Evolutionary conservation across 2,888 invertebrate genomes (phyloP).

Genomic region (Pseudococcus viburni): DNA sequence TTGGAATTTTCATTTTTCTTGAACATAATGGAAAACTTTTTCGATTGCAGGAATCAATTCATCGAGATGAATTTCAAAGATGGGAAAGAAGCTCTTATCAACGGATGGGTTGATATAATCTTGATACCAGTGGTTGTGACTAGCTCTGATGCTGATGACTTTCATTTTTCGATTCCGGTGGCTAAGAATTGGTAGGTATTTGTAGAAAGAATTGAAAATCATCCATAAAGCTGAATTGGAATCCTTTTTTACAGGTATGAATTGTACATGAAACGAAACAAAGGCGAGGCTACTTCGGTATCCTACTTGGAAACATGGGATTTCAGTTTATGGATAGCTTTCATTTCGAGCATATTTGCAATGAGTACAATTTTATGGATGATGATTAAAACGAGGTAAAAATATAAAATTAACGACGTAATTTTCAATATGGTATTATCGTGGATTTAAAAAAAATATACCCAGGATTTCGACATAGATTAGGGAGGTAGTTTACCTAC

Average conservation of each 20-base stretch:
- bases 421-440: no score
- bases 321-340: slow-evolving; percentile 67
- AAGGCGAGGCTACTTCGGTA: slow-evolving; percentile 67
- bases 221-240: neutral
- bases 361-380: slow-evolving; percentile 66
- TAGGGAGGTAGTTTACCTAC: no score
- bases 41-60: slow-evolving; percentile 65
- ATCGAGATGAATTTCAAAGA: slow-evolving; percentile 57
- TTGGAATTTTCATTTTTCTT: neutral
- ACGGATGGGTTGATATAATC: slow-evolving; percentile 66
- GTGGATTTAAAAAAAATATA: no score
- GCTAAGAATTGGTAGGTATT: slow-evolving; percentile 67
- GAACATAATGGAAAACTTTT: neutral
- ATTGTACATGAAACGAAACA: slow-evolving; percentile 66
- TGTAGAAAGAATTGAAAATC: neutral
- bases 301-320: slow-evolving; percentile 68
- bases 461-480: no score
- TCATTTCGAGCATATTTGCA: slow-evolving; percentile 66
- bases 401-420: no score
- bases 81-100: slow-evolving; percentile 65
- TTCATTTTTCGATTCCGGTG: slow-evolving; percentile 68
- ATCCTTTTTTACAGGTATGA: slow-evolving; percentile 67
- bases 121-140: slow-evolving; percentile 68
- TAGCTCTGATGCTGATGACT: slow-evolving; percentile 66
- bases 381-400: slow-evolving; percentile 66